Evolutionary conservation across 2,888 invertebrate species (phyloP).

Genomic region (Drosophila nr. perissopoda): DNA sequence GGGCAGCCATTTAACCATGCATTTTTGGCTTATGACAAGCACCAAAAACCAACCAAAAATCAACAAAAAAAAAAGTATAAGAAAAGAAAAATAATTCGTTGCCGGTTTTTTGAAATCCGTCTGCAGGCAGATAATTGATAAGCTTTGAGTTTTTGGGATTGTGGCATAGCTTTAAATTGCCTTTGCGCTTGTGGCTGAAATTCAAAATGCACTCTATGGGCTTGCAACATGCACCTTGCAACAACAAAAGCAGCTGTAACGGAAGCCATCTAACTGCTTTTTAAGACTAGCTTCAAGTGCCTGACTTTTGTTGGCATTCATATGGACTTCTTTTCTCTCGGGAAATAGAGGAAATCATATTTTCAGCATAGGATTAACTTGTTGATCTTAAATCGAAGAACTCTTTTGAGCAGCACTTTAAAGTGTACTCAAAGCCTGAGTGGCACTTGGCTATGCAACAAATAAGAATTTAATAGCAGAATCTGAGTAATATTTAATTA

Average conservation of each 20-base stretch:
- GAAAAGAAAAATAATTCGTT: slow-evolving; percentile 2
- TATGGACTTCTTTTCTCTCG: background rate
- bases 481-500: no score
- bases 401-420: background rate
- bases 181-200: slow-evolving; percentile 19
- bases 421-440: background rate
- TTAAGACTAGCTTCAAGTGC: slow-evolving; percentile 4
- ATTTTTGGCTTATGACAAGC: slow-evolving; percentile 57
- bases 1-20: slow-evolving; percentile 45
- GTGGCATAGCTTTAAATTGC: slow-evolving; percentile 39
- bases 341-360: background rate
- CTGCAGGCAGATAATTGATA: slow-evolving; percentile 35
- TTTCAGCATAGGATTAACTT: background rate
- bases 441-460: background rate
- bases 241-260: background rate
- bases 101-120: background rate
- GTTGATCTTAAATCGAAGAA: background rate
- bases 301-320: background rate
- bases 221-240: background rate
- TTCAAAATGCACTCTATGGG: slow-evolving; percentile 30
- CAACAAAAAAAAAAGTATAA: background rate
- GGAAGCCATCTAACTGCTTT: slow-evolving; percentile 3
- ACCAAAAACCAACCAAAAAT: background rate
- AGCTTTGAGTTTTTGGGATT: slow-evolving; percentile 6
- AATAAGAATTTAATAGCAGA: background rate